phyloP scores from a whole-genome alignment of 2,888 invertebrate genomes.

The Lycocerus yunnanus region DNA sequence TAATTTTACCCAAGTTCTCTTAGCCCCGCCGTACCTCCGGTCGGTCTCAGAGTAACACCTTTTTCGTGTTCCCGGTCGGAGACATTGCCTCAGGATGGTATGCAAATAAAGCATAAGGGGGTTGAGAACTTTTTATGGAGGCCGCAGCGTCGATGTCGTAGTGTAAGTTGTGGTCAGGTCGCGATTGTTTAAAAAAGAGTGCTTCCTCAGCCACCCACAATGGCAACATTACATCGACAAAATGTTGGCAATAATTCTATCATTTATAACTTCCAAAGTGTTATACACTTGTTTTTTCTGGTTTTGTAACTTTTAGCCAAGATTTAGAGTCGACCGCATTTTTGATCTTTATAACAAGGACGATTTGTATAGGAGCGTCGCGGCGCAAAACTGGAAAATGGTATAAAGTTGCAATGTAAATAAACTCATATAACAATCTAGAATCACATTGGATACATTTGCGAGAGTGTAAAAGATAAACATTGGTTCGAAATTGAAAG shows the following conservation, averaged over 20 bases:
- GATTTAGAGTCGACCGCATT: conserved; percentile 38
- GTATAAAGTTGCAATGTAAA: conserved; percentile 44
- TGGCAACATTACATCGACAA: conserved; percentile 16
- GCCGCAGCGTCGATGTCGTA: conserved; percentile 15
- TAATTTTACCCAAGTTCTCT: conserved; percentile 50
- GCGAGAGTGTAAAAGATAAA: conserved; percentile 52
- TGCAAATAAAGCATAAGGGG: conserved; percentile 52
- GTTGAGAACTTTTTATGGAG: conserved; percentile 32
- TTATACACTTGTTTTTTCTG: conserved; percentile 26
- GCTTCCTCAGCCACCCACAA: conserved; percentile 40
- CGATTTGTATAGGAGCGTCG: conserved; percentile 14
- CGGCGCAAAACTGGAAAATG: conserved; percentile 25
- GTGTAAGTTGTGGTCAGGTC: conserved; percentile 36
- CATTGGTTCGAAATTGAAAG: conserved; percentile 54
- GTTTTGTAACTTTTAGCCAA: conserved; percentile 23
- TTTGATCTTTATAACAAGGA: conserved; percentile 24
- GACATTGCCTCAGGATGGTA: conserved; percentile 53
- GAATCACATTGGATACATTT: conserved; percentile 42
- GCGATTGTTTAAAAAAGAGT: conserved; percentile 33
- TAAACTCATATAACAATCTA: conserved; percentile 45
- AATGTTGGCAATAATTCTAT: conserved; percentile 37
- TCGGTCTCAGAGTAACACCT: conserved; percentile 54
- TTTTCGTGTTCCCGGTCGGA: conserved; percentile 56
- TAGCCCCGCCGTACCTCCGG: conserved; percentile 34
- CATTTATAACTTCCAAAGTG: conserved; percentile 29